These are phyloP conservation scores for Salticus scenicus DNA, from an alignment of 2,888 invertebrate species.

Conservation along the genomic window DNA sequence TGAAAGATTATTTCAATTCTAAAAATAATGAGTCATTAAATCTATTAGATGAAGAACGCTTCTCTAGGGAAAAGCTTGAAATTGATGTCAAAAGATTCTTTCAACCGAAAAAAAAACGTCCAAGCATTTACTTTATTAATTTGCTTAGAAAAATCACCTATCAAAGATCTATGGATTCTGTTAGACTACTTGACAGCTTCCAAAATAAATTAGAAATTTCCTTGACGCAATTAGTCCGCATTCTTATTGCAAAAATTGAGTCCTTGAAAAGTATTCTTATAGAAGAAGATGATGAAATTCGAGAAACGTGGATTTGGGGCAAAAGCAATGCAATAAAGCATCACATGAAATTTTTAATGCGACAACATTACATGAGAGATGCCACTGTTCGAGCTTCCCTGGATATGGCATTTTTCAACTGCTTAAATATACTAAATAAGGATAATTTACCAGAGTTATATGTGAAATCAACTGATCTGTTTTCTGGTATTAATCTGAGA, in stretches of 20 bases:
- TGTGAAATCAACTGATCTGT: not conserved
- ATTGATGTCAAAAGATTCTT: too few species aligned
- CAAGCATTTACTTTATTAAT: too few species aligned
- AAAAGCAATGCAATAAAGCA: too few species aligned
- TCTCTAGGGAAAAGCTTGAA: too few species aligned
- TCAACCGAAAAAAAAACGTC: too few species aligned
- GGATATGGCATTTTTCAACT: slow-evolving; percentile 7
- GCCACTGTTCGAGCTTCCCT: not conserved
- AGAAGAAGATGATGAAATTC: not conserved
- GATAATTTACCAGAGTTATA: not conserved
- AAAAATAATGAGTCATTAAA: not conserved
- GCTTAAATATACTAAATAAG: not conserved
- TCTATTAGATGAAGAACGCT: not conserved
- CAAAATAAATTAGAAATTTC: not conserved
- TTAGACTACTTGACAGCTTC: not conserved
- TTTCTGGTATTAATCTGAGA: not conserved
- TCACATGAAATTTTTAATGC: slow-evolving; percentile 16
- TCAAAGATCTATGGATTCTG: not conserved
- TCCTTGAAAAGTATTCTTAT: not conserved
- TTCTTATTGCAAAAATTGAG: not conserved
- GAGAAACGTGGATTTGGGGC: not conserved
- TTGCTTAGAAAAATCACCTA: not conserved
- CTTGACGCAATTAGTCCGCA: not conserved
- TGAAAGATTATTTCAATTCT: not conserved
- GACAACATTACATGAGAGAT: not conserved